A percentile compares a stretch with the other conserved stretches of the same genome.
phyloP scores from a whole-genome alignment of 2,113 vertebrate genomes.

The Saimiri boliviensis region DNA sequence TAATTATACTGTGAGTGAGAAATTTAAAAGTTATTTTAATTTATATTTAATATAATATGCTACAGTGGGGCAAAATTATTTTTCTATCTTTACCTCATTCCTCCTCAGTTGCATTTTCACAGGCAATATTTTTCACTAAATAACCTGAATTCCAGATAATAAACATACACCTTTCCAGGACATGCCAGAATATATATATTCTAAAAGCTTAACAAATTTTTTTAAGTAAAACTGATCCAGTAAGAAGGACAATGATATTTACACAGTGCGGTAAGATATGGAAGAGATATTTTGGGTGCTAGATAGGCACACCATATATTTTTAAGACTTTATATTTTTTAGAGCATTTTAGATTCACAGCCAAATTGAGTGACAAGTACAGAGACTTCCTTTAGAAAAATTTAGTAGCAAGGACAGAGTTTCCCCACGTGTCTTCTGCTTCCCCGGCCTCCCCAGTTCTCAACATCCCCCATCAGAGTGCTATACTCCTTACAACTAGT shows the following conservation, averaged over 20 bases:
- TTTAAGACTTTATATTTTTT: background rate
- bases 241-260: background rate
- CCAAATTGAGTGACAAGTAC: background rate
- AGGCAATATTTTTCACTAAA: background rate
- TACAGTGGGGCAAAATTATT: background rate
- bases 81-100: background rate
- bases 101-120: background rate
- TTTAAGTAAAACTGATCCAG: too few relatives aligned
- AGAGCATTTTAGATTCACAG: background rate
- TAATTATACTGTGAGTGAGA: background rate
- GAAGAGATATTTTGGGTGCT: background rate
- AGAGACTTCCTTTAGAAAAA: background rate
- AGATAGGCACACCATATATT: background rate
- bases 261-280: background rate
- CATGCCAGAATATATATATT: background rate
- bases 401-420: background rate
- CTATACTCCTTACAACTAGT: background rate
- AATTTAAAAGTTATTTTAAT: background rate
- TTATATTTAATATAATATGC: background rate
- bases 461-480: background rate
- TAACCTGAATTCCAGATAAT: background rate
- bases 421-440: background rate
- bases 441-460: background rate
- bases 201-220: background rate
- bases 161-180: background rate